A percentile compares a stretch with the other conserved stretches of the same genome.
Conservation (phyloP, 2,797 vertebrate genomes). For the Selene dorsalis region DNA sequence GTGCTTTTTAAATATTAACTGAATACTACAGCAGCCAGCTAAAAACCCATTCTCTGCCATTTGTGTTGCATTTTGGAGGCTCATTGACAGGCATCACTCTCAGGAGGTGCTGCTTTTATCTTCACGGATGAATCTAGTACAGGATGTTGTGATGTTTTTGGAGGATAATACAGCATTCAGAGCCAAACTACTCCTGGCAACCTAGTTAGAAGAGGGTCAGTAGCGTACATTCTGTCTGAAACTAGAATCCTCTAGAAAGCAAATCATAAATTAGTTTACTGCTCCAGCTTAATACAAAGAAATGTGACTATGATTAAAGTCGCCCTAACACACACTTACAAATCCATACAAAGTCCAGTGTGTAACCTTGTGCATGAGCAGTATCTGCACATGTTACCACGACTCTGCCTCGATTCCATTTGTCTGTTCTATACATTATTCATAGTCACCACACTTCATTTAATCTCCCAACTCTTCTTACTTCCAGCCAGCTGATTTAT, state of each 20-base stretch:
- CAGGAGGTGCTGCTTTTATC: not conserved
- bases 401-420: conserved; percentile 39
- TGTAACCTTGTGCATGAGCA: conserved; percentile 4
- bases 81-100: not conserved
- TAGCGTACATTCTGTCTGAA: conserved; percentile 15
- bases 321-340: not conserved
- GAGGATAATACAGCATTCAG: conserved; percentile 8
- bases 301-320: conserved; percentile 2
- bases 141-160: not conserved
- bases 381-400: not conserved
- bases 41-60: conserved; percentile 27
- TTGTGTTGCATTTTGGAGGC: conserved; percentile 19
- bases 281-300: not conserved
- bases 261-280: not conserved
- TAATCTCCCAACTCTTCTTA: conserved; percentile 58
- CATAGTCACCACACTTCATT: conserved; percentile 65
- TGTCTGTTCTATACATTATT: conserved; percentile 71
- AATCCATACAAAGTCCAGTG: conserved; percentile 1
- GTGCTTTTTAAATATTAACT: conserved; percentile 66
- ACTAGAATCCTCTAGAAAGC: conserved; percentile 9
- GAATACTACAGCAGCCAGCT: conserved; percentile 45
- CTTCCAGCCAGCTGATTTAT: conserved; percentile 62
- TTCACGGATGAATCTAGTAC: conserved; percentile 16
- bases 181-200: conserved; percentile 2
- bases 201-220: conserved; percentile 31